phyloP scores from a whole-genome alignment of 2,113 vertebrate genomes.

The Pavo muticus region DNA sequence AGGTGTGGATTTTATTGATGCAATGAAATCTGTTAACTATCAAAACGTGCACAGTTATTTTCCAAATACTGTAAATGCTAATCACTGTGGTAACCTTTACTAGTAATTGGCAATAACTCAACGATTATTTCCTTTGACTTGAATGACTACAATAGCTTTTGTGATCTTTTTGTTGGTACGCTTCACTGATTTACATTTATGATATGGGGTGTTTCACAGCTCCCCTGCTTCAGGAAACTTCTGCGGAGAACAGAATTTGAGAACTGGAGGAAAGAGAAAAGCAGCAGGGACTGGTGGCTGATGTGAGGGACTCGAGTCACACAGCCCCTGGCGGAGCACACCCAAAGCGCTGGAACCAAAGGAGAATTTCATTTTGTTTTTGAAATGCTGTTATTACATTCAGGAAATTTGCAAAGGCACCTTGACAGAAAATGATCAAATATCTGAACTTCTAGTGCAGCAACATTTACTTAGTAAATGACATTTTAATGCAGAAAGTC shows the following conservation, averaged over 20 bases:
- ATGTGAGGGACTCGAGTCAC: slow-evolving; percentile 71
- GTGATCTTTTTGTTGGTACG: slow-evolving; percentile 23
- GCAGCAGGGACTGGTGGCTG: background rate
- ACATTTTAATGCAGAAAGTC: slow-evolving; percentile 79
- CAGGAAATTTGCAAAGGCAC: slow-evolving; percentile 76
- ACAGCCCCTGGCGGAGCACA: slow-evolving; percentile 20
- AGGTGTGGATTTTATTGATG: background rate
- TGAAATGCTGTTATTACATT: slow-evolving; percentile 74
- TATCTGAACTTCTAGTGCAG: slow-evolving; percentile 72
- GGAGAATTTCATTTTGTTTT: slow-evolving; percentile 75
- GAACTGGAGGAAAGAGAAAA: background rate
- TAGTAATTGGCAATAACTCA: slow-evolving; percentile 21
- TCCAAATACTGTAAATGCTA: slow-evolving; percentile 15
- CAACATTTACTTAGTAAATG: slow-evolving; percentile 84
- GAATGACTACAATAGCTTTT: slow-evolving; percentile 12
- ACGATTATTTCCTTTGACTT: background rate
- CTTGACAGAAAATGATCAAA: slow-evolving; percentile 82
- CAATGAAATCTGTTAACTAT: background rate
- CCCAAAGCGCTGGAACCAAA: slow-evolving; percentile 47
- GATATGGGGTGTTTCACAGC: background rate
- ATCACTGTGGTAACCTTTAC: slow-evolving; percentile 18
- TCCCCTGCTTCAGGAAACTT: background rate
- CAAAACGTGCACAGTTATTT: background rate
- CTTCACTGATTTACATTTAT: background rate
- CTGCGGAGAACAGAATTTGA: background rate